phyloP scores from a whole-genome alignment of 2,888 invertebrate species.

The Zelleria hepariella region DNA sequence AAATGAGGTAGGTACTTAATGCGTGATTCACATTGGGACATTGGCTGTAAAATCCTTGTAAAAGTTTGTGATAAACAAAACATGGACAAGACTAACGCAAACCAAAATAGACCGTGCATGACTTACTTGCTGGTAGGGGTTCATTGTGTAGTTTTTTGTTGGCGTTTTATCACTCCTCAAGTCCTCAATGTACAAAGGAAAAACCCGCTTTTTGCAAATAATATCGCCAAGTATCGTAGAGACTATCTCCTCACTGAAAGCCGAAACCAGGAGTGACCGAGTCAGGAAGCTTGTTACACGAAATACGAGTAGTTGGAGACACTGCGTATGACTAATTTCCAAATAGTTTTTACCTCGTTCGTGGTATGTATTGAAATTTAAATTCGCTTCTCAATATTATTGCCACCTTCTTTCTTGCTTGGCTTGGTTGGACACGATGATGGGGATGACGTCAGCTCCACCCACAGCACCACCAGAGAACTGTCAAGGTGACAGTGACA shows the following conservation, averaged over 20 bases:
- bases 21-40: background rate
- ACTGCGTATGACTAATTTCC: too few species aligned
- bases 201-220: background rate
- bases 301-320: background rate
- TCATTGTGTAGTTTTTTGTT: slow-evolving; percentile 31
- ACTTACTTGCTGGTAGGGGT: slow-evolving; percentile 58
- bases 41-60: background rate
- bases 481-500: too few species aligned
- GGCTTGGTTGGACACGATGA: too few species aligned
- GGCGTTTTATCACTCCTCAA: background rate
- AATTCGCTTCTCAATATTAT: too few species aligned
- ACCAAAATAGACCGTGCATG: background rate
- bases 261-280: background rate
- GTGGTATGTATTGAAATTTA: too few species aligned
- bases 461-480: too few species aligned
- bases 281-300: background rate
- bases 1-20: background rate
- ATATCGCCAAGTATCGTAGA: too few species aligned
- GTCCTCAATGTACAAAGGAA: background rate
- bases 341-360: too few species aligned
- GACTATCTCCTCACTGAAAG: background rate
- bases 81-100: slow-evolving; percentile 16
- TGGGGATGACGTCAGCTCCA: too few species aligned
- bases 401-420: too few species aligned
- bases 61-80: slow-evolving; percentile 54